Evolutionary conservation across 2,888 invertebrate species (phyloP), one percentile per base, ranked within the genome.

Genomic region (Hartigia nigra): DNA sequence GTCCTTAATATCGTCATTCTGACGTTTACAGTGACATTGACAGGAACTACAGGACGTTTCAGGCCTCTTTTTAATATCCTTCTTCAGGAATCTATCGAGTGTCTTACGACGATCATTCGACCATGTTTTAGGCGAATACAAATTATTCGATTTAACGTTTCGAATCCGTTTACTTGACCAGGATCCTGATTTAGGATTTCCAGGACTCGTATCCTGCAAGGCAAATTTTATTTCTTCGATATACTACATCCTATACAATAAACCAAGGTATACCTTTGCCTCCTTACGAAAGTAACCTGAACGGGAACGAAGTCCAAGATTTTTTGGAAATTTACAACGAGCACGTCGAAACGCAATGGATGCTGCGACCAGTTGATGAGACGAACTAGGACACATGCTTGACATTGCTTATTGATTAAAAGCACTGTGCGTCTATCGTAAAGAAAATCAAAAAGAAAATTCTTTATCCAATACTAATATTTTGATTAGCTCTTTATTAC

Each of bases 261-360:
- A 23, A 23, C 39, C 23, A 39, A 5, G 4, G 23, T 9, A 5
- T 55, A 55, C 39, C 39, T 55, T 55, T 55, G 39, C 2, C 23
- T 55, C 39, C 9, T 55, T 55, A 9, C 14, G 72, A 14, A 9
- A 72, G 12, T 72, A 32, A 31, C 72, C 31, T 35, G 69, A 78
- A 39, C 75, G 39, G 4, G 76, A 31, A 4, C 70, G 69, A 12
- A 82, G 81, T 70, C 88, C 87, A 76, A 86, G 86, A 80, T 90
- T 87, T 80, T 86, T 89, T 0, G 90, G 89, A 82, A 91, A 91
- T 81, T 87, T 90, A 31, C 85, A 83, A 14, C 90, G 87, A 14
- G 90, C 90, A n/a, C 86, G 86, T 78, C 86, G 87, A 77, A 91
- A 91, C 35, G 90, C 91, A 31, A 86, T 79, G 12, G 88, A 77